Evolutionary conservation across 2,888 invertebrate species (phyloP).

Genomic region (Eristalinus sepulchralis): DNA sequence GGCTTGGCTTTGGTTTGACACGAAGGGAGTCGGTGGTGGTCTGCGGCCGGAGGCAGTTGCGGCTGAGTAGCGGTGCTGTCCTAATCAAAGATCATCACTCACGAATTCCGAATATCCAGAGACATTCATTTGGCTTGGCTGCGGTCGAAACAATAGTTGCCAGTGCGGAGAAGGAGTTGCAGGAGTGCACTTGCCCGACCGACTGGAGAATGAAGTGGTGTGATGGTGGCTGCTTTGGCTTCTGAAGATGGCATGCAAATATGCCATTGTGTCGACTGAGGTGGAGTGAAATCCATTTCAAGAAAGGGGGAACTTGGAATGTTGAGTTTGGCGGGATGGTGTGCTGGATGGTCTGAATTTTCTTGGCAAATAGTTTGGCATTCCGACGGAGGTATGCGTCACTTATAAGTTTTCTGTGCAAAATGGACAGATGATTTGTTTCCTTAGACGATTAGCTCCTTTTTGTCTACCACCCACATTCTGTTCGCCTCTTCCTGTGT

Average conservation of each 20-base stretch:
- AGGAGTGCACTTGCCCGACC: conserved; percentile 52
- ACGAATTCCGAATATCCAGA: conserved; percentile 64
- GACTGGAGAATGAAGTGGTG: background rate
- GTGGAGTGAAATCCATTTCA: background rate
- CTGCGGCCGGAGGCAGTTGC: conserved; percentile 16
- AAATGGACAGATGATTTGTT: no score
- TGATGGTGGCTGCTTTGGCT: background rate
- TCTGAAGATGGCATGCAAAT: background rate
- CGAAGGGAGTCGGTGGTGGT: conserved; percentile 44
- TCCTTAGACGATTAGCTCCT: no score
- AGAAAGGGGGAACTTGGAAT: background rate
- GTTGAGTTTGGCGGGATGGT: background rate
- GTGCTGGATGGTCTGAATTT: background rate
- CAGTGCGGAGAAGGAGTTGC: conserved; percentile 47
- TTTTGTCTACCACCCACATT: no score
- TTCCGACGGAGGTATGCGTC: no score
- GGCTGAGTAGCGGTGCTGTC: conserved; percentile 32
- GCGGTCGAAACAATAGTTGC: conserved; percentile 42
- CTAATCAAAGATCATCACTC: conserved; percentile 71
- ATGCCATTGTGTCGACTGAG: background rate
- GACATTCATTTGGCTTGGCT: conserved; percentile 34
- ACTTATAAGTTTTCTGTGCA: no score
- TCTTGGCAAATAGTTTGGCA: background rate
- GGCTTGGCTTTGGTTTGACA: conserved; percentile 44
- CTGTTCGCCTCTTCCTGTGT: no score